Percentiles rank a stretch among this genome's conserved stretches.
phyloP scores from a whole-genome alignment of 2,888 invertebrate genomes.

The Mesorhabditis sp. region DNA sequence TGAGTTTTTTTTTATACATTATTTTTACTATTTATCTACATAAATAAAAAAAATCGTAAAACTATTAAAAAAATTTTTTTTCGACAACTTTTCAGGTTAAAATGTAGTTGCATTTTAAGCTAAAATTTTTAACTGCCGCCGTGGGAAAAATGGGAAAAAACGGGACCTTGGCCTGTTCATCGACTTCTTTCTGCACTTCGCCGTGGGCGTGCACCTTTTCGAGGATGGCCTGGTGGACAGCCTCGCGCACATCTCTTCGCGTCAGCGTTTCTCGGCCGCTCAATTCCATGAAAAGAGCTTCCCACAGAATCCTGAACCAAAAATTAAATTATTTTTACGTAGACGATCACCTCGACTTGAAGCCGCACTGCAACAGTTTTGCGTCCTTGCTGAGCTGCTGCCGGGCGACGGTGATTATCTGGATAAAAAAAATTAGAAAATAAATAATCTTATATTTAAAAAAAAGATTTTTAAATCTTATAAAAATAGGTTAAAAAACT shows the following conservation, averaged over 20 bases:
- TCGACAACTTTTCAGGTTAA: not conserved
- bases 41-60: too few species aligned
- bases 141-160: too few species aligned
- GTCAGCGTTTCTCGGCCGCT: not conserved
- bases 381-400: not conserved
- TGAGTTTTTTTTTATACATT: too few species aligned
- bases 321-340: not conserved
- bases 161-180: not conserved
- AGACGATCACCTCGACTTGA: not conserved
- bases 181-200: not conserved
- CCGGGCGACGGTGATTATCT: not conserved
- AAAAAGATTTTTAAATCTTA: not conserved
- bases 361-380: not conserved
- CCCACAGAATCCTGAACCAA: not conserved
- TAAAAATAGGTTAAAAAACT: not conserved
- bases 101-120: not conserved
- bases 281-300: not conserved
- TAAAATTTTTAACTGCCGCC: too few species aligned
- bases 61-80: not conserved
- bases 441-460: too few species aligned
- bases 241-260: not conserved
- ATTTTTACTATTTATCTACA: too few species aligned
- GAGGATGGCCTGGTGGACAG: slow-evolving; percentile 4
- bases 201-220: not conserved
- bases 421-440: not conserved